Conservation (phyloP, 2,888 invertebrate species). For the Andrena flavipes region DNA sequence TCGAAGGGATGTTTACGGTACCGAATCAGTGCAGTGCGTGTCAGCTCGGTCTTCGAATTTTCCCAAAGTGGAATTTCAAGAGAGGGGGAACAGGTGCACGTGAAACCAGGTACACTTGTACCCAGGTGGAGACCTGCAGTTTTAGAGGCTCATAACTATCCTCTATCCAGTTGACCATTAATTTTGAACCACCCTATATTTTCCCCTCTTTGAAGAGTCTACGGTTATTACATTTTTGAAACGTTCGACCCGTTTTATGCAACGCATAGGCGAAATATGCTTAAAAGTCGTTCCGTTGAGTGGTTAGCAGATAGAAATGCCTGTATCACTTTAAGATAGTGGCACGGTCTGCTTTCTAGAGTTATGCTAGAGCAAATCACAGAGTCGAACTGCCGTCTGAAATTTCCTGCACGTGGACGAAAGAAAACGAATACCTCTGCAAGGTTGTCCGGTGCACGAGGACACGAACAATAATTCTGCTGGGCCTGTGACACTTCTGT, state of each 20-base stretch:
- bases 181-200: too few species aligned
- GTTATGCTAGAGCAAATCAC: not conserved
- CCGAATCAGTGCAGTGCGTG: too few species aligned
- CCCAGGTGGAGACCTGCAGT: too few species aligned
- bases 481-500: constrained; percentile 51
- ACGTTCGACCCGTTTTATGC: not conserved
- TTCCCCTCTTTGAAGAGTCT: too few species aligned
- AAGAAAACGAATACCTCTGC: constrained; percentile 22
- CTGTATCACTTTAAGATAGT: not conserved
- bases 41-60: too few species aligned
- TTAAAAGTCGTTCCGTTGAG: not conserved
- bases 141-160: too few species aligned
- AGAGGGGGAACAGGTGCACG: too few species aligned
- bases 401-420: not conserved
- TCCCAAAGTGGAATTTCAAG: too few species aligned
- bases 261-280: not conserved
- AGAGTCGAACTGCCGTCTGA: not conserved
- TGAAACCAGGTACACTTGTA: too few species aligned
- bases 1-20: too few species aligned
- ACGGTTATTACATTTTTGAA: not conserved
- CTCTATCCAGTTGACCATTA: too few species aligned
- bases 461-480: constrained; percentile 46
- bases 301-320: not conserved
- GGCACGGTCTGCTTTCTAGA: not conserved
- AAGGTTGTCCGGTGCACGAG: not conserved